A percentile compares a stretch with the other conserved stretches of the same genome.
These are phyloP conservation scores for Riparia riparia DNA, from an alignment of 2,113 vertebrate genomes.

Conservation along the genomic window DNA sequence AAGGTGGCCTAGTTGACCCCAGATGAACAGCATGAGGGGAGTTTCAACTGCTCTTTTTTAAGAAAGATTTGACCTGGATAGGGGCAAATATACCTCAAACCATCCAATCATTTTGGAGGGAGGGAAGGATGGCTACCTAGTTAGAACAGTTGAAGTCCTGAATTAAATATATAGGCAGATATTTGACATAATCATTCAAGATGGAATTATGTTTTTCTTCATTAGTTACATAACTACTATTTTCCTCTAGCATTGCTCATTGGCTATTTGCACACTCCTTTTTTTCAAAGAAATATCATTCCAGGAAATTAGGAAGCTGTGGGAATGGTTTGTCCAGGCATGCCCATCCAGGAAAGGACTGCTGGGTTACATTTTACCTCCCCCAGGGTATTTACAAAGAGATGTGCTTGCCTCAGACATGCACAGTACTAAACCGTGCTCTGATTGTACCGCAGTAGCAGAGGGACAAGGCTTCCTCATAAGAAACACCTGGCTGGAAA, in stretches of 20 bases:
- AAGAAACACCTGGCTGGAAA: slow-evolving; percentile 78
- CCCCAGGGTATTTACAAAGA: background rate
- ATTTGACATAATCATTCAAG: background rate
- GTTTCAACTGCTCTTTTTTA: background rate
- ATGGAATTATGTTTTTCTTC: background rate
- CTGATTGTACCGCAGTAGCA: slow-evolving; percentile 47
- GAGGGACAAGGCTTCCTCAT: slow-evolving; percentile 77
- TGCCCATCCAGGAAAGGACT: background rate
- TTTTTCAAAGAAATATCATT: background rate
- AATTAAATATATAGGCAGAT: background rate
- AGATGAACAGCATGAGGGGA: background rate
- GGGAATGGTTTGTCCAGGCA: background rate
- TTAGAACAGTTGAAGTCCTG: background rate
- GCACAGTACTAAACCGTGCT: background rate
- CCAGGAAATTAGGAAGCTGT: background rate
- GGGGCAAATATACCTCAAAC: background rate
- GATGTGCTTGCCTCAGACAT: background rate
- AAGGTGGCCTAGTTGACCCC: background rate
- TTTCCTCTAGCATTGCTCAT: background rate
- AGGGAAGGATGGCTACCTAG: background rate
- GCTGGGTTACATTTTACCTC: background rate
- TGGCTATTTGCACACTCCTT: fast-evolving
- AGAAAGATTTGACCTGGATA: background rate
- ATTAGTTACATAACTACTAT: background rate
- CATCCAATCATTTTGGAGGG: background rate